Evolutionary conservation across 2,113 vertebrate species (phyloP).

Genomic region (Alexandromys fortis): DNA sequence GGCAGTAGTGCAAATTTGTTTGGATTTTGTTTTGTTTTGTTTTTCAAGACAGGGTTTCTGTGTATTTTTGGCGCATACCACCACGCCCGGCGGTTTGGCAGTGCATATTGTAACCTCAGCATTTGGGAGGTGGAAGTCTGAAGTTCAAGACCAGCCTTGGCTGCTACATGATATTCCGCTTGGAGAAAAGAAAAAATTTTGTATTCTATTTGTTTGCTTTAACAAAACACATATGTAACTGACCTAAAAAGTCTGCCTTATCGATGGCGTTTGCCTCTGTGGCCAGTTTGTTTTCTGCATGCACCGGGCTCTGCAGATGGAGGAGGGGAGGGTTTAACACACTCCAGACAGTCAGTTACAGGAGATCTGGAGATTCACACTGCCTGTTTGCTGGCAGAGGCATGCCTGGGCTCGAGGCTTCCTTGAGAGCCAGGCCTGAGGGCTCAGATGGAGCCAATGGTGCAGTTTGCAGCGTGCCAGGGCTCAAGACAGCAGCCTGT

Average conservation of each 20-base stretch:
- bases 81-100: no score
- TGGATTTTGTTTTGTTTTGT: no score
- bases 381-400: background rate
- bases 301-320: background rate
- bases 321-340: background rate
- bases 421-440: background rate
- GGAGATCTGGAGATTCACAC: fast-evolving
- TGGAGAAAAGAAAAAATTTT: background rate
- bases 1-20: background rate
- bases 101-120: background rate
- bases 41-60: no score
- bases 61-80: no score
- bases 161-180: background rate
- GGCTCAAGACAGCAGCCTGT: background rate
- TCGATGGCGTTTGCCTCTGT: background rate
- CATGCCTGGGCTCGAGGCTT: background rate
- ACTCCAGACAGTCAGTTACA: background rate
- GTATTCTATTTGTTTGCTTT: background rate
- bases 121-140: background rate
- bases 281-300: background rate
- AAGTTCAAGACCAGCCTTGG: background rate
- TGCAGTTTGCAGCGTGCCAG: fast-evolving
- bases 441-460: background rate
- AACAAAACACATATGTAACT: background rate
- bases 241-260: background rate